Base-by-base conservation (phyloP, 2,113 vertebrate species). In the Cardinalis cardinalis region DNA sequence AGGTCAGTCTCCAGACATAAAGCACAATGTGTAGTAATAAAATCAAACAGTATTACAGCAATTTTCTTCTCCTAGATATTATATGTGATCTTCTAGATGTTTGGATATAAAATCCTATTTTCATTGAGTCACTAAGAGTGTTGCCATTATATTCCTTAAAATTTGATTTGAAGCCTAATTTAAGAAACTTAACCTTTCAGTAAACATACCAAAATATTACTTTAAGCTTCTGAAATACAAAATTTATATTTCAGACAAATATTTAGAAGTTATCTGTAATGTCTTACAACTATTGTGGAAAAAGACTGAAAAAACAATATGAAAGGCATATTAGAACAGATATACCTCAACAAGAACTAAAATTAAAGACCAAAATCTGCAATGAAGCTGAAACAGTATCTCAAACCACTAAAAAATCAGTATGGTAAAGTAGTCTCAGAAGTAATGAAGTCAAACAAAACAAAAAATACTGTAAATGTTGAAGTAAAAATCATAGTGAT, bases 1-100 rank as follows among this genome's bases (percentile, higher is more conserved):
- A 93, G 84, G 55, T 90, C 80, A 93, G 73, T 78, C 63, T 94
- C 20, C 44, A 93, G 74, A 64, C 63, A 84, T 88, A 90, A 95
- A 95, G 77, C 76, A 94, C 90, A 90, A 87, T 93, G 46, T 7
- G 13, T 75, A 72, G 88, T 75, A 92, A 94, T 94, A 96, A 96
- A 96, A 88, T 46, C 53, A 93, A 93, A 81, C 69, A 84, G 73
- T 93, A 88, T 90, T 90, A 88, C 80, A 88, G 87, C 0, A n/a
- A 90, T 88, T 93, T 93, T 90, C 84, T 74, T 88, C 87, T 86
- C 79, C 64, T 71, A 87, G 89, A 77, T 84, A 81, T 93, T 92
- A 86, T 75, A 77, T 71, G 66, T n/a, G 48, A 74, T 84, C 52
- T 94, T 49, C 87, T 94, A 88, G 73, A 91, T 75, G 68, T 82